Evolutionary conservation across 2,888 invertebrate genomes (phyloP).

Genomic region (Rhodophaea formosa): DNA sequence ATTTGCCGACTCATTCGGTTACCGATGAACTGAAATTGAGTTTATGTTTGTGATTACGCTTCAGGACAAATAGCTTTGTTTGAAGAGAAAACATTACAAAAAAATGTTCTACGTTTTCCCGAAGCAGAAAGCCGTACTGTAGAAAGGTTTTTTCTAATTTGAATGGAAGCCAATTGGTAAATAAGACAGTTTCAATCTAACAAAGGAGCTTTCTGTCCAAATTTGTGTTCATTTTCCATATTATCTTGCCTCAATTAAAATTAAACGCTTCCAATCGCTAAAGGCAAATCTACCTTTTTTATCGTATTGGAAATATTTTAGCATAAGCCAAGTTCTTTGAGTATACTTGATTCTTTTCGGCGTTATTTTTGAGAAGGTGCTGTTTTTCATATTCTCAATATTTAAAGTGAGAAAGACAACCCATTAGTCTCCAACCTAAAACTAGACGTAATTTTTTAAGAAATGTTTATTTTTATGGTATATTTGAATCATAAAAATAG

Average conservation of each 20-base stretch:
- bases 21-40: constrained; percentile 19
- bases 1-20: constrained; percentile 25
- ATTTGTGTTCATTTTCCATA: not conserved
- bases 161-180: constrained; percentile 6
- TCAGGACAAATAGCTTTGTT: constrained; percentile 21
- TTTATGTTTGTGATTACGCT: constrained; percentile 14
- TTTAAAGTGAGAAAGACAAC: too few relatives aligned
- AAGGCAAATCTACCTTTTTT: not conserved
- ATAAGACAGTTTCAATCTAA: not conserved
- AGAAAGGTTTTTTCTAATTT: constrained; percentile 14
- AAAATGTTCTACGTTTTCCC: not conserved
- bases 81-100: constrained; percentile 23
- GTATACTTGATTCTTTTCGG: too few relatives aligned
- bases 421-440: too few relatives aligned
- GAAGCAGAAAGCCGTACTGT: not conserved
- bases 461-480: too few relatives aligned
- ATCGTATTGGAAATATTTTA: not conserved
- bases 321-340: too few relatives aligned
- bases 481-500: too few relatives aligned
- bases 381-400: too few relatives aligned
- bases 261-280: not conserved
- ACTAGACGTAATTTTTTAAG: too few relatives aligned
- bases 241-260: not conserved
- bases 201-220: not conserved
- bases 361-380: too few relatives aligned